Base-by-base conservation (phyloP, 1,140 invertebrate species). In the Conopomorpha cramerella region DNA sequence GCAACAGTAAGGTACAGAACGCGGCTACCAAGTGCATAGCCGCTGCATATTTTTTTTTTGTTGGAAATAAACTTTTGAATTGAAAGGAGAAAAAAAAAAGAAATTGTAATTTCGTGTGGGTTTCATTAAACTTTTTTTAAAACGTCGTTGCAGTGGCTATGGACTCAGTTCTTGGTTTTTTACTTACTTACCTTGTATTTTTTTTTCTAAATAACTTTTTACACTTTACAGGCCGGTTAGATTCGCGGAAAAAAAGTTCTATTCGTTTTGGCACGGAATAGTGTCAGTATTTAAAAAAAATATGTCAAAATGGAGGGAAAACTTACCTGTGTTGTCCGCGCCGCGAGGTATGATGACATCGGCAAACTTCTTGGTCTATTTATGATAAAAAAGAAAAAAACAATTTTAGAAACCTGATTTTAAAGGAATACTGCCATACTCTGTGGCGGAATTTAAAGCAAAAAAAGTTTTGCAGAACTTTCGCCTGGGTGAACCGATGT, bases 321-420 rank as follows among this genome's bases (percentile, higher is more conserved):
- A 42, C 68, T 70, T 78, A 96, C 94, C 93, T 80, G 86, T 88
- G 65, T 98, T 98, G 65, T 98, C 96, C 19, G 95, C 95, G 43
- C 95, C 95, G 47, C 96, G 82, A 8, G 97, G 97, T 76, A 99
- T 98, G 46, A 99, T 99, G 17, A 99, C 93, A 81, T 99, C 97
- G 34, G 96, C 97, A 83, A 98, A 99, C 73, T 99, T 99, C 78
- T 99, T 99, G 0, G 97, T 99, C 91, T 95, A 23, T n/a, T n/a
- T n/a, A n/a, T n/a, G n/a, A n/a, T n/a, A n/a, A n/a, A n/a, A n/a
- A n/a, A n/a, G n/a, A n/a, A n/a, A n/a, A n/a, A n/a, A n/a, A n/a
- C n/a, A n/a, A n/a, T n/a, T n/a, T n/a, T n/a, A n/a, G n/a, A n/a
- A n/a, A n/a, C n/a, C n/a, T n/a, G n/a, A n/a, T n/a, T n/a, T n/a